Evolutionary conservation across 2,113 vertebrate species (phyloP).

Genomic region (Coracopsis vasa): DNA sequence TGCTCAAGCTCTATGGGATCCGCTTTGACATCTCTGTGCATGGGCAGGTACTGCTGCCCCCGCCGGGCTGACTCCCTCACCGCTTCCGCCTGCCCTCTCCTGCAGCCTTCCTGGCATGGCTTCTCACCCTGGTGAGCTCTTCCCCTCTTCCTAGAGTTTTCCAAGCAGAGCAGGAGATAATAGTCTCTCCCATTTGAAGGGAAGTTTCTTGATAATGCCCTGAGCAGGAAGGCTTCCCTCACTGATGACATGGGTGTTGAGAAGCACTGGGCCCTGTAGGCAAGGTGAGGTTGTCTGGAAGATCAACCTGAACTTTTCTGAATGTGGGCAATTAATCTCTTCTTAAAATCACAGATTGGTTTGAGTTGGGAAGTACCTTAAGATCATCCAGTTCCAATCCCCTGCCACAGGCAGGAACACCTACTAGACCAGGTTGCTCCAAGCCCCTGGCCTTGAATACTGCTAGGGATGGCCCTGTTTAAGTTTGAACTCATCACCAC

Average conservation of each 20-base stretch:
- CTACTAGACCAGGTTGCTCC: neutral
- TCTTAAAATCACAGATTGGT: neutral
- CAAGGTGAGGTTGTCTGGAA: neutral
- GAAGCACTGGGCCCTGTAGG: neutral
- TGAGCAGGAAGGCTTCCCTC: neutral
- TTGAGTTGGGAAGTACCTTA: neutral
- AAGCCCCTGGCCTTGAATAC: neutral
- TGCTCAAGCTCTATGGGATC: slow-evolving; percentile 77
- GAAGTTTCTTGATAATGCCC: neutral
- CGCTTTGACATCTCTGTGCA: slow-evolving; percentile 70
- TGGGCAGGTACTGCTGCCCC: slow-evolving; percentile 39
- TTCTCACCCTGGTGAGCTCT: neutral
- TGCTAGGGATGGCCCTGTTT: neutral
- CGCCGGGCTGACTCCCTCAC: neutral
- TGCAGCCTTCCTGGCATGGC: rapidly evolving
- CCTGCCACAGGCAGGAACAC: neutral
- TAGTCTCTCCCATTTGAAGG: neutral
- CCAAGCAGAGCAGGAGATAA: neutral
- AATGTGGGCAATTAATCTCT: neutral
- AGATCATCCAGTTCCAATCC: neutral
- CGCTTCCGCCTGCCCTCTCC: neutral
- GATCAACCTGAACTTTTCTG: neutral
- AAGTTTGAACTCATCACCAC: neutral
- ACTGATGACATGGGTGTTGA: rapidly evolving
- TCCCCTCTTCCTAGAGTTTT: neutral